A percentile compares a stretch with the other conserved stretches of the same genome.
Conservation (phyloP, 2,888 invertebrate genomes). For the Peribatodes rhomboidaria region DNA sequence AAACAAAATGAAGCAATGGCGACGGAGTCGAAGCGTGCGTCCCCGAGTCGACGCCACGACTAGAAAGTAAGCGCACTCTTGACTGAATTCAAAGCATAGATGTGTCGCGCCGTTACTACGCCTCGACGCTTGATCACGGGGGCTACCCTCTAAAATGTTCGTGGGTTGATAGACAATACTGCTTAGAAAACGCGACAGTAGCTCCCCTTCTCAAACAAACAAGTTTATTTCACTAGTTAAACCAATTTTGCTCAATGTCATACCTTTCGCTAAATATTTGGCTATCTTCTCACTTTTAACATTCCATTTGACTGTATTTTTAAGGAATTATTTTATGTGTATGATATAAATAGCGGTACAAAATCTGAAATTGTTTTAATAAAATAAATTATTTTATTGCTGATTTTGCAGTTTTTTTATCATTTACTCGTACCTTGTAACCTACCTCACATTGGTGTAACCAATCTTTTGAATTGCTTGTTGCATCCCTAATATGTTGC, state of each 20-base stretch:
- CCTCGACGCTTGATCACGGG: too few relatives aligned
- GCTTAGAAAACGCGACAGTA: neutral
- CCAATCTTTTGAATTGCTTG: conserved; percentile 29
- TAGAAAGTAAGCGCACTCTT: too few relatives aligned
- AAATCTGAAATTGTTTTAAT: conserved; percentile 75
- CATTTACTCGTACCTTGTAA: neutral
- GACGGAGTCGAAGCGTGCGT: too few relatives aligned
- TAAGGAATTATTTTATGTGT: conserved; percentile 18
- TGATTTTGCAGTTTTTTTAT: conserved; percentile 53
- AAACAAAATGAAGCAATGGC: too few relatives aligned
- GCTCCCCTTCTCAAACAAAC: neutral
- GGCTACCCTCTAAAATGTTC: too few relatives aligned
- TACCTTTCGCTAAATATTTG: neutral
- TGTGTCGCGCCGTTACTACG: too few relatives aligned
- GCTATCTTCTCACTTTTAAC: neutral
- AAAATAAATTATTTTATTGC: conserved; percentile 83
- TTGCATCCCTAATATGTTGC: neutral
- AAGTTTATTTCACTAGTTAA: neutral
- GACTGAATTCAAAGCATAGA: too few relatives aligned
- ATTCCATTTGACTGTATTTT: conserved; percentile 4
- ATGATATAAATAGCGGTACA: conserved; percentile 65
- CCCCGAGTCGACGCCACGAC: too few relatives aligned
- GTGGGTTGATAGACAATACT: neutral
- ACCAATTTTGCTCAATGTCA: conserved; percentile 8
- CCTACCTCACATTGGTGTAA: neutral